These are phyloP conservation scores for Eremobia ochroleuca DNA, from an alignment of 2,888 invertebrate species.

Conservation along the genomic window DNA sequence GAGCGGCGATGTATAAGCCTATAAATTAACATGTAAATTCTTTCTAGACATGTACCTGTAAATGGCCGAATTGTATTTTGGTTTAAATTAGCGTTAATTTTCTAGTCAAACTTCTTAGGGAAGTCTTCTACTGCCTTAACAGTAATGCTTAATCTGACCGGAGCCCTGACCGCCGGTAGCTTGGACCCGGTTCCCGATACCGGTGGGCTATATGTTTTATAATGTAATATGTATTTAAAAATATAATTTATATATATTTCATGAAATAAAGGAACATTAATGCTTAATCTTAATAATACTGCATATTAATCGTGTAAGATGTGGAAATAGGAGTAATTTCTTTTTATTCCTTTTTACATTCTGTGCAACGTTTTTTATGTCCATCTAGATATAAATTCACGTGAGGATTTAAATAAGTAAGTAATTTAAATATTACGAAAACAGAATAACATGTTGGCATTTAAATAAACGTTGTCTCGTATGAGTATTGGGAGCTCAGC, in stretches of 20 bases:
- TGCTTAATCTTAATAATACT: too few species aligned
- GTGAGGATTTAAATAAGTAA: slow-evolving; percentile 11
- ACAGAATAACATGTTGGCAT: slow-evolving; percentile 15
- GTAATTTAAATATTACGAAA: slow-evolving; percentile 9
- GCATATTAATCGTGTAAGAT: not conserved
- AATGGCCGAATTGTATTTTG: not conserved
- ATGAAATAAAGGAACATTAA: too few species aligned
- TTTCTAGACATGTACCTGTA: not conserved
- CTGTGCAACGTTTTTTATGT: not conserved
- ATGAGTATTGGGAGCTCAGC: not conserved
- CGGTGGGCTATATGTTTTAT: too few species aligned
- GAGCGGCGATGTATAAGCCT: not conserved
- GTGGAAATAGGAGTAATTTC: slow-evolving; percentile 7
- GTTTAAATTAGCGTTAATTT: slow-evolving; percentile 37
- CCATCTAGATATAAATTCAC: not conserved
- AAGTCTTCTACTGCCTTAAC: not conserved
- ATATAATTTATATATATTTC: too few species aligned
- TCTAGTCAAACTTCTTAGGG: slow-evolving; percentile 28
- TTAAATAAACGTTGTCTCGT: not conserved
- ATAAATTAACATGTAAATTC: not conserved
- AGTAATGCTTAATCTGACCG: not conserved
- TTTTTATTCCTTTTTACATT: slow-evolving; percentile 1
- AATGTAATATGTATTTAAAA: too few species aligned
- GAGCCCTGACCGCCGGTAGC: too few species aligned
- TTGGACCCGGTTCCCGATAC: too few species aligned